These are phyloP conservation scores for Oxycera nigricornis DNA, from an alignment of 2,888 invertebrate genomes.

Conservation along the genomic window DNA sequence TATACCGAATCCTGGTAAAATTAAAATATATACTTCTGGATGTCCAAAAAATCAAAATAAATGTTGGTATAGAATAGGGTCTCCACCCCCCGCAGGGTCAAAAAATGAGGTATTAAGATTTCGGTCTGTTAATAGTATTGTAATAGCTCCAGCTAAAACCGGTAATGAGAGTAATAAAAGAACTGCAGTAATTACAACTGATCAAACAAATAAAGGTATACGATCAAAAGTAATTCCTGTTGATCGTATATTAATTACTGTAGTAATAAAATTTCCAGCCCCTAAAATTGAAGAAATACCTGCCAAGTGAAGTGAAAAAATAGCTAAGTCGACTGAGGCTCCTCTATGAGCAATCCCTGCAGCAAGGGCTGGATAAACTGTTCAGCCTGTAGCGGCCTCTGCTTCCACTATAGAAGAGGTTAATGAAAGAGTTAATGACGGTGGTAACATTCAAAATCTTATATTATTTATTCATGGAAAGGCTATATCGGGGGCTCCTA, in stretches of 20 bases:
- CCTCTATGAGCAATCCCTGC: slow-evolving; percentile 70
- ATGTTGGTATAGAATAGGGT: slow-evolving; percentile 82
- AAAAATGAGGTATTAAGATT: slow-evolving; percentile 84
- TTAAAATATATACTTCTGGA: slow-evolving; percentile 87
- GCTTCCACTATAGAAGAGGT: slow-evolving; percentile 71
- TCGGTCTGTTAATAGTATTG: slow-evolving; percentile 79
- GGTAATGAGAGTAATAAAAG: slow-evolving; percentile 74
- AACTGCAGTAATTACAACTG: slow-evolving; percentile 72
- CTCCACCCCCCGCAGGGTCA: slow-evolving; percentile 80
- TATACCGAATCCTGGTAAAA: slow-evolving; percentile 83
- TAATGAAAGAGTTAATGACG: slow-evolving; percentile 71
- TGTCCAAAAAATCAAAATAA: slow-evolving; percentile 90
- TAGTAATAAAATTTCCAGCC: slow-evolving; percentile 81
- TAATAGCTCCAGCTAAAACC: slow-evolving; percentile 80
- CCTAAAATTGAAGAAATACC: slow-evolving; percentile 78
- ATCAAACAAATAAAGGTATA: slow-evolving; percentile 77
- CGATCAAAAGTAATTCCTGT: slow-evolving; percentile 68
- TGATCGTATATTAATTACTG: slow-evolving; percentile 75
- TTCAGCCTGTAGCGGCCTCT: slow-evolving; percentile 81
- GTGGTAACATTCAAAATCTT: slow-evolving; percentile 81
- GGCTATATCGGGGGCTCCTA: slow-evolving; percentile 81
- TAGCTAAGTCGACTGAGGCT: slow-evolving; percentile 75
- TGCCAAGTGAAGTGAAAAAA: slow-evolving; percentile 79
- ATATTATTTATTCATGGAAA: slow-evolving; percentile 86
- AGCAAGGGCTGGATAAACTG: slow-evolving; percentile 76